These are phyloP conservation scores for Agriopis marginaria DNA, from an alignment of 2,888 invertebrate genomes.

Conservation along the genomic window DNA sequence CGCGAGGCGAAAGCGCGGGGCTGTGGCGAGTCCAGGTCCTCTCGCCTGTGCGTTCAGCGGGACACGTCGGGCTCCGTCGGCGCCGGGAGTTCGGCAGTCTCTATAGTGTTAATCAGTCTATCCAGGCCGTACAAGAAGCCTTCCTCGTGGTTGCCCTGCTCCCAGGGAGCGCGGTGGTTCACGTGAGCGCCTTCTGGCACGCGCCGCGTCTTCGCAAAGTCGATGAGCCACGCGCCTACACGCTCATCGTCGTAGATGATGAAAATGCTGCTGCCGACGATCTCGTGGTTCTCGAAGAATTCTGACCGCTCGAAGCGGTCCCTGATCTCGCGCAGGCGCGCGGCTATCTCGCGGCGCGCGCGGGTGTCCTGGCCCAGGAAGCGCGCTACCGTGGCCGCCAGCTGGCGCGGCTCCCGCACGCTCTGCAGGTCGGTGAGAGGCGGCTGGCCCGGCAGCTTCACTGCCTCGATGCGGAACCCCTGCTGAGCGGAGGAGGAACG, in stretches of 20 bases:
- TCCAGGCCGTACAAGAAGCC: conserved; percentile 97
- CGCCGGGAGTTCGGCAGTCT: conserved; percentile 67
- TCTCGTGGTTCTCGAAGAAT: conserved; percentile 95
- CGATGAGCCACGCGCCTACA: conserved; percentile 98
- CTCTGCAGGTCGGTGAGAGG: conserved; percentile 96
- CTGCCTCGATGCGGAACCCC: conserved; percentile 98
- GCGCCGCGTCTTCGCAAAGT: conserved; percentile 96
- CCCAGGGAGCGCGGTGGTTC: conserved; percentile 94
- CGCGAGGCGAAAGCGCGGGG: conserved; percentile 54
- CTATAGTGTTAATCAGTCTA: conserved; percentile 92
- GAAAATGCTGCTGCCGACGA: conserved; percentile 97
- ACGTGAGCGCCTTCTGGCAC: conserved; percentile 90
- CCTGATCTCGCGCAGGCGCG: conserved; percentile 92
- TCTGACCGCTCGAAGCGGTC: conserved; percentile 92
- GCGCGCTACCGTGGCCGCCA: conserved; percentile 90
- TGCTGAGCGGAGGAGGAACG: conserved; percentile 96
- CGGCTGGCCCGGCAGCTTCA: conserved; percentile 93
- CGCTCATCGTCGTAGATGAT: conserved; percentile 96
- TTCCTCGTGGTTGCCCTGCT: conserved; percentile 98
- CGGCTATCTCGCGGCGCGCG: conserved; percentile 89
- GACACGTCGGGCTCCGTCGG: conserved; percentile 77
- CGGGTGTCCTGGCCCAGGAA: conserved; percentile 90
- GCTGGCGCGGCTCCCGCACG: conserved; percentile 92
- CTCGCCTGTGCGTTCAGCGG: conserved; percentile 73
- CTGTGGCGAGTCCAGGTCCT: conserved; percentile 74